Evolutionary conservation across 2,888 invertebrate species (phyloP).

Genomic region (Caenorhabditis doughertyi): DNA sequence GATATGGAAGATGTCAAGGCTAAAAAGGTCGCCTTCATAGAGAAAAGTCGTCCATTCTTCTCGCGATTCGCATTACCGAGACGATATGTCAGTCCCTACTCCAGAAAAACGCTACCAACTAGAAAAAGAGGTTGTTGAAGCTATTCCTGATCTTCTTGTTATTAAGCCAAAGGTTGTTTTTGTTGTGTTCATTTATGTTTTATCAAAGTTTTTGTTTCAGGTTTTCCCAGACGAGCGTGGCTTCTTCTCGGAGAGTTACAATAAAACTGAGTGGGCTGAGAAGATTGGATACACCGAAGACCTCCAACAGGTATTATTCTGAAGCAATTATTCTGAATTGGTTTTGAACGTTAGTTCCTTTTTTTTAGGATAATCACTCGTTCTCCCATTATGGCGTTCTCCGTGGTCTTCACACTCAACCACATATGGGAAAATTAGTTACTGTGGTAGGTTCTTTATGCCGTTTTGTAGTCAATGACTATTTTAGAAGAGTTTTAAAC

Average conservation of each 20-base stretch:
- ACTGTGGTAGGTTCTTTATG: conserved; percentile 71
- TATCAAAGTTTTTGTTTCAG: too few species aligned
- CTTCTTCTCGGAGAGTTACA: conserved; percentile 82
- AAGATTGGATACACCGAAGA: conserved; percentile 76
- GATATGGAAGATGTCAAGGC: conserved; percentile 61
- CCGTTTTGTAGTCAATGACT: not conserved
- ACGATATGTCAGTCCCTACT: conserved; percentile 66
- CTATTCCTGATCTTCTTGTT: conserved; percentile 78
- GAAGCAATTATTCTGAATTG: not conserved
- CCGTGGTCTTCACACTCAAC: conserved; percentile 82
- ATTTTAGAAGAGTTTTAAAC: not conserved
- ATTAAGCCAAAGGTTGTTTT: conserved; percentile 79
- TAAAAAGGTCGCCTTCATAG: conserved; percentile 44
- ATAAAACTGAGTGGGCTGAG: conserved; percentile 79
- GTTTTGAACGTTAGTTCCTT: conserved; percentile 6
- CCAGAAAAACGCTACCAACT: conserved; percentile 77
- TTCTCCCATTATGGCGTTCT: conserved; percentile 81
- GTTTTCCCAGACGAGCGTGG: conserved; percentile 82
- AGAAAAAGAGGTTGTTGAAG: conserved; percentile 75
- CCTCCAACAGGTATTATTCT: conserved; percentile 77
- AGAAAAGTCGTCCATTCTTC: conserved; percentile 18
- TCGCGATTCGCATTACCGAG: not conserved
- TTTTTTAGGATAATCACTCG: conserved; percentile 81
- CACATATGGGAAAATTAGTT: conserved; percentile 82
- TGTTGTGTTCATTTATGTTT: too few species aligned